phyloP scores from a whole-genome alignment of 2,888 invertebrate genomes.

The Toxonevra muliebris region DNA sequence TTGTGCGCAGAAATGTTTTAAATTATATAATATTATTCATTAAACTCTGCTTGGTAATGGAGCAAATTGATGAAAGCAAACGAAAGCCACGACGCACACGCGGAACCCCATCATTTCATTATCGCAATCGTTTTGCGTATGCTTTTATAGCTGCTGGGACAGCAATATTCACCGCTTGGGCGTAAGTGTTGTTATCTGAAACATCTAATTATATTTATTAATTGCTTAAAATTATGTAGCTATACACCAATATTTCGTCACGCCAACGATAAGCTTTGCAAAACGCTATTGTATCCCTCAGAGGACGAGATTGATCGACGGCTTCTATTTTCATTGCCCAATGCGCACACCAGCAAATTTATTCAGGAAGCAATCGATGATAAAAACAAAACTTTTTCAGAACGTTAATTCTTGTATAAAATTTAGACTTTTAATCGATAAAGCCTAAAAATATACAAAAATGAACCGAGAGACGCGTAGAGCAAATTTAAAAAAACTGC shows the following conservation, averaged over 20 bases:
- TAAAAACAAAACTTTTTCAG: constrained; percentile 42
- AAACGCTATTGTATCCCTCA: constrained; percentile 33
- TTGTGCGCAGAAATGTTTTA: too few relatives aligned
- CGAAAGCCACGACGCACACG: constrained; percentile 74
- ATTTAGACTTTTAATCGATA: constrained; percentile 25
- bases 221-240: constrained; percentile 41
- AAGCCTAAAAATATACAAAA: not conserved
- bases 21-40: too few relatives aligned
- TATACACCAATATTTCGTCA: constrained; percentile 51
- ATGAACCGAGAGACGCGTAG: constrained; percentile 57
- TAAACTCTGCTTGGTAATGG: constrained; percentile 48
- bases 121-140: constrained; percentile 68
- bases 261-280: constrained; percentile 46
- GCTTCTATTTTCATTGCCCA: constrained; percentile 48
- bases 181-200: constrained; percentile 48
- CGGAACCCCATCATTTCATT: constrained; percentile 72
- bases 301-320: constrained; percentile 54
- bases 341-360: constrained; percentile 44
- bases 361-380: constrained; percentile 53
- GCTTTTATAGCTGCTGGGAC: constrained; percentile 65
- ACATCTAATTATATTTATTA: not conserved
- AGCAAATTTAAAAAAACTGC: constrained; percentile 56
- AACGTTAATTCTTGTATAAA: constrained; percentile 43
- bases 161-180: constrained; percentile 50
- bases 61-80: constrained; percentile 66